These are phyloP conservation scores for Mnemiopsis leidyi DNA, from an alignment of 37 sponge, comb jelly and placozoan genomes.

Conservation along the genomic window DNA sequence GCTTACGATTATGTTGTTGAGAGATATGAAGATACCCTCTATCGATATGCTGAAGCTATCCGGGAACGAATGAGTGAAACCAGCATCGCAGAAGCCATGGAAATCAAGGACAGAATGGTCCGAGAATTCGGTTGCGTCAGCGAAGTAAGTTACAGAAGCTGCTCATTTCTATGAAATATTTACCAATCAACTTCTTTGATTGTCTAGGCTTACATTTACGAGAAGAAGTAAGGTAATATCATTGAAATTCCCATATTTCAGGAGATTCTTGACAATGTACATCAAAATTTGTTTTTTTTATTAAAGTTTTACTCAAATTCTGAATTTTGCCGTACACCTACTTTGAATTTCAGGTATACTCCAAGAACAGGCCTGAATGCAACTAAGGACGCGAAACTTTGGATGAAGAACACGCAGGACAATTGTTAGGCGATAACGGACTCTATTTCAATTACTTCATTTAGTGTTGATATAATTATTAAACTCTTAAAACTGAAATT, in stretches of 20 bases:
- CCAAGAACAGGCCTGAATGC: neutral
- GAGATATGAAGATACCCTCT: neutral
- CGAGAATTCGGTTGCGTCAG: neutral
- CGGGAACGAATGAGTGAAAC: neutral
- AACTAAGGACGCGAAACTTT: neutral
- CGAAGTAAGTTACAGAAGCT: neutral
- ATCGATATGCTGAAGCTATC: neutral
- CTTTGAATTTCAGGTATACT: neutral
- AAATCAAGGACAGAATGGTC: neutral
- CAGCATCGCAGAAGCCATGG: neutral
- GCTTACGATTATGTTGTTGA: neutral
- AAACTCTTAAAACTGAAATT: neutral
- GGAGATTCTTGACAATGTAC: no score
- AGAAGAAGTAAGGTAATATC: no score
- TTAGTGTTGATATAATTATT: neutral
- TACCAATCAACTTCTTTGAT: no score
- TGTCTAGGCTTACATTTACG: no score
- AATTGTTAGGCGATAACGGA: neutral
- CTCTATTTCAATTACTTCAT: neutral
- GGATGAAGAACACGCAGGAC: no score
- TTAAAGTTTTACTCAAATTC: no score
- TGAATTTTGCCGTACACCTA: no score
- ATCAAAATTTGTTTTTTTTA: no score
- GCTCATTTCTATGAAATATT: neutral
- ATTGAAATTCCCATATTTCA: no score